Evolutionary conservation across 2,797 vertebrate species (phyloP).

Genomic region (Hybognathus amarus): DNA sequence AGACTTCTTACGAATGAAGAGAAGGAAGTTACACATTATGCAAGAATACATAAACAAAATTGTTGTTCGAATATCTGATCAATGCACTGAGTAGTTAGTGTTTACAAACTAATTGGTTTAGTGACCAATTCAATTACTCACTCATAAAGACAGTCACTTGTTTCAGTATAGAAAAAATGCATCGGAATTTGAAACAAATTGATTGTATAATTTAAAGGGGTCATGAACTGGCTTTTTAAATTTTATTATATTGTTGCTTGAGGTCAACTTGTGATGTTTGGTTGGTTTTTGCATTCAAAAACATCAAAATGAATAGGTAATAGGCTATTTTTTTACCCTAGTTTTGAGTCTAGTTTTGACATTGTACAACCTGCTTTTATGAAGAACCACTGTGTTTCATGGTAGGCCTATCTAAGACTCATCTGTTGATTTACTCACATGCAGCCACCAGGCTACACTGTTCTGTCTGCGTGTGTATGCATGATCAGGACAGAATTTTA

Average conservation of each 20-base stretch:
- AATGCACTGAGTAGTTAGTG: neutral
- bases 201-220: neutral
- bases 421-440: neutral
- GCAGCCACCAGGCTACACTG: neutral
- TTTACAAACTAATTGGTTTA: neutral
- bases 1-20: neutral
- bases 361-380: neutral
- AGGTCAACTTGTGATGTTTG: too few species aligned
- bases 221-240: too few species aligned
- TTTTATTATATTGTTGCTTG: too few species aligned
- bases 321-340: too few species aligned
- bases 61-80: neutral
- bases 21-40: neutral
- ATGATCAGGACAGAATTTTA: slow-evolving; percentile 29
- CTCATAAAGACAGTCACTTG: neutral
- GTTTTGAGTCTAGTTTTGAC: neutral
- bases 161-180: neutral
- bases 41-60: neutral
- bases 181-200: neutral
- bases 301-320: too few species aligned
- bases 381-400: neutral
- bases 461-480: neutral
- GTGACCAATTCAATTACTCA: neutral
- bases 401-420: neutral
- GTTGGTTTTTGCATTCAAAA: too few species aligned